Conservation (phyloP, 2,888 invertebrate genomes). For the Pandemis cinnamomeana region DNA sequence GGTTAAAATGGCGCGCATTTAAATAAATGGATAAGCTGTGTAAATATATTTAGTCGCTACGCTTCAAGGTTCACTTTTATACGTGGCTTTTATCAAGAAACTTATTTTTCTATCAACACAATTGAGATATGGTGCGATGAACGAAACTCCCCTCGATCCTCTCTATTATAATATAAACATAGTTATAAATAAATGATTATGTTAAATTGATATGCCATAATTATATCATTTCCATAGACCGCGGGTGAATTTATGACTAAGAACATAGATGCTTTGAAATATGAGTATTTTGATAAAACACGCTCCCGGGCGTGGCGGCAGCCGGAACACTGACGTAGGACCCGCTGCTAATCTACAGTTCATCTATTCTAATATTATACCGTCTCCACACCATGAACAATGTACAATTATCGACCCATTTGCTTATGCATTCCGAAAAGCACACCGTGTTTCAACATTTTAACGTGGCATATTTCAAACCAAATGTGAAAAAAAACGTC, state of each 20-base stretch:
- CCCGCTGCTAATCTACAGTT: neutral
- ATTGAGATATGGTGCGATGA: no score
- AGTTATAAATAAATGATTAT: neutral
- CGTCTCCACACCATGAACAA: neutral
- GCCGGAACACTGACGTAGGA: neutral
- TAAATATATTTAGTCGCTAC: no score
- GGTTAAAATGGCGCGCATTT: no score
- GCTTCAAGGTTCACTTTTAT: no score
- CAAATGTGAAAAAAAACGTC: no score
- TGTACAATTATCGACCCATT: neutral
- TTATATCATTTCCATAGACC: neutral
- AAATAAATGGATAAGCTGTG: no score
- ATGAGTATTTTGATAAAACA: conserved; percentile 3
- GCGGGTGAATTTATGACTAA: neutral
- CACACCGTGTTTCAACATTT: no score
- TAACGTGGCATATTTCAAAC: no score
- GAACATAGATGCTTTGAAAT: neutral
- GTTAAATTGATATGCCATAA: neutral
- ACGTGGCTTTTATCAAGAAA: neutral
- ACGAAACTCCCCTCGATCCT: no score
- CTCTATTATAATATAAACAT: neutral
- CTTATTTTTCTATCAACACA: no score
- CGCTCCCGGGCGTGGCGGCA: neutral
- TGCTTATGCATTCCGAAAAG: neutral
- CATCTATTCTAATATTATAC: neutral